phyloP scores from a whole-genome alignment of 64 coral and sea anemone genomes.

The Porites australiensis region DNA sequence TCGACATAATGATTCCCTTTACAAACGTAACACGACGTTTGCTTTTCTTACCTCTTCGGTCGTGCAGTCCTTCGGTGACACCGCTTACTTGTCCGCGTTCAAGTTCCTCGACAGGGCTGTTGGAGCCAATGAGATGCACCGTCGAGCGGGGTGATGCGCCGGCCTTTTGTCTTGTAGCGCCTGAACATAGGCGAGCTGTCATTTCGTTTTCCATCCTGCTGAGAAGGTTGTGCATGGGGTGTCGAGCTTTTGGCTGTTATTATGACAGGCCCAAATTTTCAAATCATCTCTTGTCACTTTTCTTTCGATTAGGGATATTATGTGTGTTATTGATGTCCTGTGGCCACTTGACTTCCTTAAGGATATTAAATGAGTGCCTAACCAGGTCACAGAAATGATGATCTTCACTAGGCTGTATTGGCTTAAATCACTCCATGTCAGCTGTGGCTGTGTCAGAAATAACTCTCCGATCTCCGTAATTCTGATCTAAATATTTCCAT shows the following conservation, averaged over 20 bases:
- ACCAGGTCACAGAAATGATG: conserved; percentile 72
- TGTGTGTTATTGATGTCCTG: too few relatives aligned
- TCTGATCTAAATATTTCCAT: conserved; percentile 19
- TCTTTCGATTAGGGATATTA: too few relatives aligned
- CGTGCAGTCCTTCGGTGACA: too few relatives aligned
- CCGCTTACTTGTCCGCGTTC: too few relatives aligned
- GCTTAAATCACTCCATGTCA: conserved; percentile 66
- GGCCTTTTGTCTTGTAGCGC: conserved; percentile 54
- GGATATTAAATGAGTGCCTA: too few relatives aligned
- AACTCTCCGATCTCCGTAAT: conserved; percentile 72
- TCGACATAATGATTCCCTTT: too few relatives aligned
- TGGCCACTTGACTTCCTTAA: too few relatives aligned
- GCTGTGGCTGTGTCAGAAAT: conserved; percentile 76
- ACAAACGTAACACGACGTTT: too few relatives aligned
- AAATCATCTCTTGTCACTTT: too few relatives aligned
- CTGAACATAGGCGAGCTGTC: conserved; percentile 53
- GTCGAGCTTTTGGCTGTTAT: too few relatives aligned
- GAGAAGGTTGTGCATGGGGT: too few relatives aligned
- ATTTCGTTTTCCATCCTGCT: conserved; percentile 73
- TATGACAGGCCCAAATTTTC: background rate
- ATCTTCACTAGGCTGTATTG: conserved; percentile 61
- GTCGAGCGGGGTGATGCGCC: background rate
- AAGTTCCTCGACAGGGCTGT: background rate
- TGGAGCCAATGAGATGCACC: background rate
- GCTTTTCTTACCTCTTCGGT: too few relatives aligned